Conservation (phyloP, 2,113 vertebrate genomes). For the Pteruthius melanotis region DNA sequence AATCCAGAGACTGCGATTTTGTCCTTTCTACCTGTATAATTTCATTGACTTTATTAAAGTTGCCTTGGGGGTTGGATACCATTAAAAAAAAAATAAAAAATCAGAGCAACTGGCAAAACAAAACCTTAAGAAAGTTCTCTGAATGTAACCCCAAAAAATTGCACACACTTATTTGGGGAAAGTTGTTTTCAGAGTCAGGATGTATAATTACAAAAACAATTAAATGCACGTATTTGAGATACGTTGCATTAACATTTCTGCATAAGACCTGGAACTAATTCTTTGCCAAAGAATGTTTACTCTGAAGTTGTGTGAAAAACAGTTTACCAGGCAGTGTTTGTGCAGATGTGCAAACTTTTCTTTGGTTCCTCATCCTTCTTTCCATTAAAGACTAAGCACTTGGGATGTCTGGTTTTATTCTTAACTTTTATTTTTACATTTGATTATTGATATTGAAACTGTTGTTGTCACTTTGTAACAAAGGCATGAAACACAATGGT, state of each 20-base stretch:
- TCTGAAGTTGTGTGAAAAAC: background rate
- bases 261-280: background rate
- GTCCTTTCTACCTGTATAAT: conserved; percentile 15
- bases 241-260: background rate
- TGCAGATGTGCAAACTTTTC: background rate
- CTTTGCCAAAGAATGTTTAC: background rate
- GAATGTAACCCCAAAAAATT: background rate
- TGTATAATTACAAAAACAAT: background rate
- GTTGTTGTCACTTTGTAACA: background rate
- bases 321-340: background rate
- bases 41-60: background rate
- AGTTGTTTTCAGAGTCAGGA: background rate
- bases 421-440: background rate
- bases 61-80: background rate
- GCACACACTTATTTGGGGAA: background rate
- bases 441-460: background rate
- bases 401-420: background rate
- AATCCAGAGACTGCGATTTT: background rate
- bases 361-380: background rate
- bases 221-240: background rate
- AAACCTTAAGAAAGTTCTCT: background rate
- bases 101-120: background rate
- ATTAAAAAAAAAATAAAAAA: background rate
- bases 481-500: background rate
- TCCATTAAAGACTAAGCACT: background rate